Conservation (phyloP, 2,888 invertebrate species). For the Synergus japonicus region DNA sequence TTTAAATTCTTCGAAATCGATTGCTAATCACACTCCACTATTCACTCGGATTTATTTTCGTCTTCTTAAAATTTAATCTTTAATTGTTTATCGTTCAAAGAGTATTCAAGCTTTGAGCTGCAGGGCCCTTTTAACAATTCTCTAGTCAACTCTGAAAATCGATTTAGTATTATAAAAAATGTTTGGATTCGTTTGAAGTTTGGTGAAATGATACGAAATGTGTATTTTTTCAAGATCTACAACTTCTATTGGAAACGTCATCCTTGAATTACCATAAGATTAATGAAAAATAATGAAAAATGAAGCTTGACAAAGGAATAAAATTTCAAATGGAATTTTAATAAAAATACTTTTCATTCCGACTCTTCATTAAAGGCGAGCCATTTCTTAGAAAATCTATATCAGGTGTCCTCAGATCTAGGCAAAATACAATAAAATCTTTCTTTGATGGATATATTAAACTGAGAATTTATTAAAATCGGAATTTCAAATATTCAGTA, state of each 20-base stretch:
- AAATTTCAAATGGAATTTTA: background rate
- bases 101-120: too few relatives aligned
- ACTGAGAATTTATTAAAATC: background rate
- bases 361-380: background rate
- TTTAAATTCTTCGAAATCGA: background rate
- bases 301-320: background rate
- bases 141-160: too few relatives aligned
- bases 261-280: too few relatives aligned
- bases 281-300: background rate
- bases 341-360: background rate
- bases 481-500: background rate
- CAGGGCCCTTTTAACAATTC: too few relatives aligned
- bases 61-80: background rate
- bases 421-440: background rate
- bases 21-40: background rate
- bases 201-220: too few relatives aligned
- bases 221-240: too few relatives aligned
- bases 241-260: too few relatives aligned
- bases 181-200: too few relatives aligned
- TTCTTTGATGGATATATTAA: background rate
- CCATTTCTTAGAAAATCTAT: background rate
- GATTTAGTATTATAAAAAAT: too few relatives aligned
- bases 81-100: background rate
- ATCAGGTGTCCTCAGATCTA: background rate
- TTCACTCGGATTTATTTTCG: background rate